A percentile compares a stretch with the other conserved stretches of the same genome.
These are phyloP conservation scores for Candidula unifasciata DNA, from an alignment of 2,888 invertebrate genomes.

Conservation along the genomic window DNA sequence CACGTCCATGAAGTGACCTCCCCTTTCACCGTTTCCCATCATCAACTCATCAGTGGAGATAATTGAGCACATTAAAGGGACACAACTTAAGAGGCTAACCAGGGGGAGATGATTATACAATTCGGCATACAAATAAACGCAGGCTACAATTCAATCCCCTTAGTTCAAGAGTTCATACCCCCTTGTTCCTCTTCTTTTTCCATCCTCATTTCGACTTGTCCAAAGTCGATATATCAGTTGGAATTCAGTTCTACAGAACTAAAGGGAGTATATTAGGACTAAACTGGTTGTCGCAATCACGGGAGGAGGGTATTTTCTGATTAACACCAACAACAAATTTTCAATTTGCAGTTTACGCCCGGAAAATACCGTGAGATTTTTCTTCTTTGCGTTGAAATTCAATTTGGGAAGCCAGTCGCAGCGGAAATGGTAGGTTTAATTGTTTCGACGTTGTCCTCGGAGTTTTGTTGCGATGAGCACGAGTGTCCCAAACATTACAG, in stretches of 20 bases:
- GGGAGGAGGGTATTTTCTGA: neutral
- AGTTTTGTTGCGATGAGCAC: slow-evolving; percentile 2
- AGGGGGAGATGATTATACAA: slow-evolving; percentile 54
- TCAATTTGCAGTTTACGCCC: slow-evolving; percentile 29
- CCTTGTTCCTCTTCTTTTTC: no score
- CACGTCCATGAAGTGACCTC: slow-evolving; percentile 28
- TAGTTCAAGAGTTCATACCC: slow-evolving; percentile 25
- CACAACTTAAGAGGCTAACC: slow-evolving; percentile 45
- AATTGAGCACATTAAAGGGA: slow-evolving; percentile 46
- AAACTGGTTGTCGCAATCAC: neutral
- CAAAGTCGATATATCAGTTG: slow-evolving; percentile 12
- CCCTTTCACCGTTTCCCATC: slow-evolving; percentile 37
- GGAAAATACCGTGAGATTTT: slow-evolving; percentile 5
- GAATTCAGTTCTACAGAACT: neutral
- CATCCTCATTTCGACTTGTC: neutral
- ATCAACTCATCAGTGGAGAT: slow-evolving; percentile 33
- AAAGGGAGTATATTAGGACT: neutral
- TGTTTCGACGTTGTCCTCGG: neutral
- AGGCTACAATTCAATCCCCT: slow-evolving; percentile 48
- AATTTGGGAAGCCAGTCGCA: neutral
- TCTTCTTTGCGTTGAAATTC: slow-evolving; percentile 1
- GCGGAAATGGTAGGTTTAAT: slow-evolving; percentile 38
- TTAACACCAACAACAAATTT: slow-evolving; percentile 21
- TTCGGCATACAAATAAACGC: slow-evolving; percentile 56
- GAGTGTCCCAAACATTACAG: neutral